Evolutionary conservation across 2,888 invertebrate species (phyloP).

Genomic region (Cephus pygmeus): DNA sequence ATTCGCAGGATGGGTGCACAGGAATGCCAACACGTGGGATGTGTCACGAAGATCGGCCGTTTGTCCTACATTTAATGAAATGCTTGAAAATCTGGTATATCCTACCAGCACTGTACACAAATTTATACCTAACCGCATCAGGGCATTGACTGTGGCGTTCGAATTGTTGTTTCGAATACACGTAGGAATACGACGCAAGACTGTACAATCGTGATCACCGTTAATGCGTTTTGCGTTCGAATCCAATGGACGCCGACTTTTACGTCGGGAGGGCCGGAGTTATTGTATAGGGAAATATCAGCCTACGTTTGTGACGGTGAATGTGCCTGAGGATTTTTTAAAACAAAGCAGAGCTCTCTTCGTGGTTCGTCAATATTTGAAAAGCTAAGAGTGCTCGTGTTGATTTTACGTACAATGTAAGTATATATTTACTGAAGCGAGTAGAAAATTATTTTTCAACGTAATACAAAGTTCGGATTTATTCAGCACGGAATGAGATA

Average conservation of each 20-base stretch:
- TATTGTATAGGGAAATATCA: too few relatives aligned
- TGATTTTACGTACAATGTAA: background rate
- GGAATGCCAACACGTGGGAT: constrained; percentile 56
- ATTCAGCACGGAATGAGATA: background rate
- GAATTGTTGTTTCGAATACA: background rate
- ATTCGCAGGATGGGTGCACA: constrained; percentile 48
- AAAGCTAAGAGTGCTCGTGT: background rate
- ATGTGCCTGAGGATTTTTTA: too few relatives aligned
- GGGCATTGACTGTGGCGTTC: background rate
- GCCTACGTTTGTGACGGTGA: too few relatives aligned
- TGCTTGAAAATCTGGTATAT: background rate
- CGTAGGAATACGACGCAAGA: too few relatives aligned
- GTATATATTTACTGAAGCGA: background rate
- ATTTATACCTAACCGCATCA: background rate
- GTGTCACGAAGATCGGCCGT: constrained; percentile 39
- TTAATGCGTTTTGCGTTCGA: too few relatives aligned
- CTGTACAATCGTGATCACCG: too few relatives aligned
- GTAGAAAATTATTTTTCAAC: background rate
- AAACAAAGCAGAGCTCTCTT: too few relatives aligned
- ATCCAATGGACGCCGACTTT: too few relatives aligned
- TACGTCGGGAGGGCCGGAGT: too few relatives aligned
- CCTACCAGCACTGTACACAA: background rate
- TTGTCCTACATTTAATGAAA: background rate
- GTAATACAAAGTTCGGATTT: background rate
- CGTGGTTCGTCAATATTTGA: too few relatives aligned